Conservation (phyloP, 2,888 invertebrate species). For the Drosophila nr. fundita region DNA sequence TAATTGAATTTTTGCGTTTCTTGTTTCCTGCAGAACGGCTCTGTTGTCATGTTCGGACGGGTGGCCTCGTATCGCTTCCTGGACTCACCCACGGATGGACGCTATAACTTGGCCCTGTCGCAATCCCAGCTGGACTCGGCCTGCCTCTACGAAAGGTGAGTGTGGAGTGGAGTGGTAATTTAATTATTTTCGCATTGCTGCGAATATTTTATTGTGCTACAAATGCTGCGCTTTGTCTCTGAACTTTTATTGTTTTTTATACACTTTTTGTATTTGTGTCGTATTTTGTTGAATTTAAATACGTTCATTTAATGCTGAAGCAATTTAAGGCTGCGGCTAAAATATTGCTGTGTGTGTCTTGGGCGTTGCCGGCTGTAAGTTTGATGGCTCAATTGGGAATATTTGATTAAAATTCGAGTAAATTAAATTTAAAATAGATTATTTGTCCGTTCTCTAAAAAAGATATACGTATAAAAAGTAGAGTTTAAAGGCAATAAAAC, state of each 20-base stretch:
- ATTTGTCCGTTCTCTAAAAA: not conserved
- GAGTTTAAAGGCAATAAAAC: not conserved
- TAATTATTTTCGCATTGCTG: not conserved
- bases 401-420: not conserved
- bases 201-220: slow-evolving; percentile 1
- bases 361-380: not conserved
- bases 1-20: not conserved
- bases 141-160: slow-evolving; percentile 93
- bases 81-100: slow-evolving; percentile 92
- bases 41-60: slow-evolving; percentile 93
- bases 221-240: slow-evolving; percentile 26
- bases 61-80: slow-evolving; percentile 94
- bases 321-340: not conserved
- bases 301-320: not conserved
- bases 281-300: not conserved
- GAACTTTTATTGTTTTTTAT: not conserved
- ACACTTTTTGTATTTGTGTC: not conserved
- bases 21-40: slow-evolving; percentile 88
- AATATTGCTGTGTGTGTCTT: not conserved
- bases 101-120: slow-evolving; percentile 91
- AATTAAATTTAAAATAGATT: not conserved
- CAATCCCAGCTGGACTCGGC: slow-evolving; percentile 91
- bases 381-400: not conserved
- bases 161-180: slow-evolving; percentile 11
- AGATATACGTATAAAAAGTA: not conserved